Conservation (phyloP, 2,797 vertebrate species). For the Dromococcyx pavoninus region DNA sequence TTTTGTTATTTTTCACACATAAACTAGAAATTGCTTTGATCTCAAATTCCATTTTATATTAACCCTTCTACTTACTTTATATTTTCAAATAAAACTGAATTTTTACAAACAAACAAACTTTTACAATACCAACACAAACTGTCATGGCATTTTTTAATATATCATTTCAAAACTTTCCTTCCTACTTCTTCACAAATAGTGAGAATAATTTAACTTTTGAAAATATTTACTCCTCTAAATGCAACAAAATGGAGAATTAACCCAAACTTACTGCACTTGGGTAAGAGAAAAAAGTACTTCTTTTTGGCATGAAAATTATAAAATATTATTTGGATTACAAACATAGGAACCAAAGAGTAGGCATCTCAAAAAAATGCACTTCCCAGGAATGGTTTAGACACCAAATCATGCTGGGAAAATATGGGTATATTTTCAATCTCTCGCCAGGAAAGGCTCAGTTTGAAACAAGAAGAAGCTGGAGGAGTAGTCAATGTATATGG, state of each 20-base stretch:
- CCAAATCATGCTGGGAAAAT: background rate
- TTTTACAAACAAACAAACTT: background rate
- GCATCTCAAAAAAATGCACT: background rate
- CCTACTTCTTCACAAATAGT: background rate
- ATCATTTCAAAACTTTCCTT: background rate
- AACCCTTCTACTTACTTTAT: background rate
- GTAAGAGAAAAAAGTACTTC: background rate
- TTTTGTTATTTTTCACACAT: too few relatives aligned
- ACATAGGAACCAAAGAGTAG: background rate
- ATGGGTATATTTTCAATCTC: background rate
- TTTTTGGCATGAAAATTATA: background rate
- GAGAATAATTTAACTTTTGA: background rate
- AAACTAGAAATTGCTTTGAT: background rate
- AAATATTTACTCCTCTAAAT: background rate
- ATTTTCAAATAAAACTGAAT: background rate
- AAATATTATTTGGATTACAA: background rate
- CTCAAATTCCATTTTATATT: background rate
- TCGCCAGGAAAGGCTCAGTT: background rate
- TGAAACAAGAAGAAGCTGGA: accelerated
- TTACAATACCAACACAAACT: background rate
- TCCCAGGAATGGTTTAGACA: background rate
- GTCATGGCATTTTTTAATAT: accelerated
- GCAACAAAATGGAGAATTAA: background rate
- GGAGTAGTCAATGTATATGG: background rate
- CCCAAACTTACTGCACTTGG: background rate